Evolutionary conservation across 2,113 vertebrate genomes (phyloP).

Genomic region (Microcebus griseorufus): DNA sequence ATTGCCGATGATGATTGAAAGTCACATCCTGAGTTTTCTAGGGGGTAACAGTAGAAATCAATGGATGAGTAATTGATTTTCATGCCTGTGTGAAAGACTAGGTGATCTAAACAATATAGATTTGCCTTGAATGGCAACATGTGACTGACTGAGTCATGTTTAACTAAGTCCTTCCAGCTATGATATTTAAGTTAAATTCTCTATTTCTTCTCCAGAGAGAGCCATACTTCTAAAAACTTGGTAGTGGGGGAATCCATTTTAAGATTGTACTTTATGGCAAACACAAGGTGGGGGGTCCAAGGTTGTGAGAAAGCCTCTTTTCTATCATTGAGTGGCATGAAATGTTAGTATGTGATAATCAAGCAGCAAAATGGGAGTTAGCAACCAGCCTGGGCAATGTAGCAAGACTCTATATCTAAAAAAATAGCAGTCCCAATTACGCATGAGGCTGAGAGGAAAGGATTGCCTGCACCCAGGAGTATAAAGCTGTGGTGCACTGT

Average conservation of each 20-base stretch:
- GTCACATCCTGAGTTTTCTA: constrained; percentile 22
- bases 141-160: not conserved
- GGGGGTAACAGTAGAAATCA: constrained; percentile 58
- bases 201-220: not conserved
- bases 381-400: too few relatives aligned
- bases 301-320: not conserved
- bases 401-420: too few relatives aligned
- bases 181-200: not conserved
- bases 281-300: not conserved
- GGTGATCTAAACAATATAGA: constrained; percentile 22
- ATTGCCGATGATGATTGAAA: constrained; percentile 40
- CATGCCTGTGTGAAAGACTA: constrained; percentile 31
- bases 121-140: constrained; percentile 30
- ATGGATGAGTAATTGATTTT: constrained; percentile 59
- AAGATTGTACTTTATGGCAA: not conserved
- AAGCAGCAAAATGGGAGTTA: not conserved
- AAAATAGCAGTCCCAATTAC: too few relatives aligned
- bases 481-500: too few relatives aligned
- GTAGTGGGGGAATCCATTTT: not conserved
- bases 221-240: not conserved
- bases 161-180: not conserved
- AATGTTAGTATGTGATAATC: not conserved
- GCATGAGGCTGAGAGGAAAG: too few relatives aligned
- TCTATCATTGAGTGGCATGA: not conserved
- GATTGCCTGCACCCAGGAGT: too few relatives aligned